Conservation (phyloP, 2,888 invertebrate species). For the Desoria tigrina region DNA sequence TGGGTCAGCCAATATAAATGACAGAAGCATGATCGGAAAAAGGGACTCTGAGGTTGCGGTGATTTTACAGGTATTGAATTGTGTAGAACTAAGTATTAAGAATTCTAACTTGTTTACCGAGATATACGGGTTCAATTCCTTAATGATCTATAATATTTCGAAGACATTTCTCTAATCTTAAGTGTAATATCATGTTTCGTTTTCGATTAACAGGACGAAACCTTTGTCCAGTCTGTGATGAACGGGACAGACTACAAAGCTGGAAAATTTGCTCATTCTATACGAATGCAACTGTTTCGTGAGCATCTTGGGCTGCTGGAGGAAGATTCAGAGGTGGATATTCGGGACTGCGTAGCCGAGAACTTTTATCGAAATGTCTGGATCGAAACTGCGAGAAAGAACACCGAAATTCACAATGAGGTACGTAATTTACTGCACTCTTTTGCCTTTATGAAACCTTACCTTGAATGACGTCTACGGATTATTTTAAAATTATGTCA, state of each 20-base stretch:
- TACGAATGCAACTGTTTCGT: slow-evolving; percentile 81
- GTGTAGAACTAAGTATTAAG: background rate
- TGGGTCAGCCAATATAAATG: slow-evolving; percentile 98
- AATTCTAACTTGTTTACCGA: background rate
- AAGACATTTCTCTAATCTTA: background rate
- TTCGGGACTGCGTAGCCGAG: slow-evolving; percentile 78
- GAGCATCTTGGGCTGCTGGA: slow-evolving; percentile 81
- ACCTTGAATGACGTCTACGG: background rate
- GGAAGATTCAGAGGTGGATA: slow-evolving; percentile 63
- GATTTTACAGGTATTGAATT: slow-evolving; percentile 73
- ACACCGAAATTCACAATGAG: slow-evolving; percentile 88
- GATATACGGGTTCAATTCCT: background rate
- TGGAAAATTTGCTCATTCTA: slow-evolving; percentile 81
- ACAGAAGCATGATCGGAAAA: slow-evolving; percentile 88
- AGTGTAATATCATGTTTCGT: background rate
- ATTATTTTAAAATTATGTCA: background rate
- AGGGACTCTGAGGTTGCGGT: slow-evolving; percentile 94
- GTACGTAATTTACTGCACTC: too few species aligned
- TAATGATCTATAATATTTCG: background rate
- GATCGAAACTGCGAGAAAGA: slow-evolving; percentile 75
- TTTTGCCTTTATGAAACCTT: slow-evolving; percentile 2
- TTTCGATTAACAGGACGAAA: slow-evolving; percentile 75
- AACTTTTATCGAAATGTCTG: slow-evolving; percentile 83
- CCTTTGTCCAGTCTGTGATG: slow-evolving; percentile 78
- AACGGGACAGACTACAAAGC: slow-evolving; percentile 77